Base-by-base conservation (phyloP, 1,140 invertebrate genomes). In the Drosophila tropicalis region DNA sequence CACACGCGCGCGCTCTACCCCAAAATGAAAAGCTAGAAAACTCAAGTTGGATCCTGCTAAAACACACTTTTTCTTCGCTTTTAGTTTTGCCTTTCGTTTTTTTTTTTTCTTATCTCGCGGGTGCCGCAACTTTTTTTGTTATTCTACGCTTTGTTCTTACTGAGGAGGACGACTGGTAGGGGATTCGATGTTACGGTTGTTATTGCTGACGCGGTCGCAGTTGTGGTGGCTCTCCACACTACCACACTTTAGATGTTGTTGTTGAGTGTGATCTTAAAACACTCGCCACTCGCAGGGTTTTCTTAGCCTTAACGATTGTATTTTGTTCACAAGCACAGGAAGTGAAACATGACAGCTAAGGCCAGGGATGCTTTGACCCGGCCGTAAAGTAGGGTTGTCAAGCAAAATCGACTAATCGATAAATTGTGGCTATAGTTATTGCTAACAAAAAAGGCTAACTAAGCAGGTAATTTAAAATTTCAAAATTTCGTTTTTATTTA, bases 221-320 rank as follows among this genome's bases (percentile, higher is more conserved):
- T 72, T 66, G 81, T 79, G 90, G 83, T 79, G 90, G 83, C 90
- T 90, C 90, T 90, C 90, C 90, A 90, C 90, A 87, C 83, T 76
- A 76, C 73, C 73, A 76, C 73, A 76, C 73, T 81, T 89, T 82
- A 76, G 89, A 90, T 91, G 87, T 87, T 91, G 75, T 90, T 87
- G 89, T 90, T 80, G 91, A 92, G 91, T 92, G 86, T 84, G 90
- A 87, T 86, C 89, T 91, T 85, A 89, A 92, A 92, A 87, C 82
- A 85, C 82, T 92, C 91, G 73, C 72, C 73, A 92, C 91, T 92
- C 91, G 86, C 91, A 91, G 87, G 79, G 84, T 84, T 84, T 89
- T 84, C 74, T 89, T 78, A 70, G 77, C 81, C 77, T 83, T 82
- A 75, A 70, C 72, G 83, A 86, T 86, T 86, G 51, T 87, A 83